These are phyloP conservation scores for Ranitomeya imitator DNA, from an alignment of 2,113 vertebrate species.

Conservation along the genomic window DNA sequence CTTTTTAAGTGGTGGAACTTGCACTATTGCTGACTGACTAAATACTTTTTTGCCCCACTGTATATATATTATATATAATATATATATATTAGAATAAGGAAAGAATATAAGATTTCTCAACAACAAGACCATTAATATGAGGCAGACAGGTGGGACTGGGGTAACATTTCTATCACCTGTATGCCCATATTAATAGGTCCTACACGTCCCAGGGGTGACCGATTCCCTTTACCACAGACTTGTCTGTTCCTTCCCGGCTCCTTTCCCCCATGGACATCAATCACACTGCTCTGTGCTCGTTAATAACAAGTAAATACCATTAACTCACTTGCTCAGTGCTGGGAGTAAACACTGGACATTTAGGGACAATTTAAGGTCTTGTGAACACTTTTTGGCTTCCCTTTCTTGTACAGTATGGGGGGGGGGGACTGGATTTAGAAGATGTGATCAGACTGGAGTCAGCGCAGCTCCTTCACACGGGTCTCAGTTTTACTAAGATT, in stretches of 20 bases:
- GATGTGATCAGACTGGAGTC: background rate
- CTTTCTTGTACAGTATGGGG: background rate
- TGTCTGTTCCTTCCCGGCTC: conserved; percentile 23
- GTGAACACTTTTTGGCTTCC: background rate
- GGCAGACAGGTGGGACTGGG: too few species aligned
- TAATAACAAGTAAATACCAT: conserved; percentile 38
- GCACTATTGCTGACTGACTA: too few species aligned
- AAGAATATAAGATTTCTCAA: too few species aligned
- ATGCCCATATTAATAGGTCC: too few species aligned
- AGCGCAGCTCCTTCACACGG: conserved; percentile 14
- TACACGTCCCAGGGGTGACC: background rate
- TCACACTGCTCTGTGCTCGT: conserved; percentile 2
- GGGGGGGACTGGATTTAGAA: background rate
- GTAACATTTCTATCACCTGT: too few species aligned
- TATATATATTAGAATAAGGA: too few species aligned
- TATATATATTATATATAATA: too few species aligned
- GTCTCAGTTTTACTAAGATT: conserved; percentile 22
- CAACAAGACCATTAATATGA: too few species aligned
- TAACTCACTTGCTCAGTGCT: background rate
- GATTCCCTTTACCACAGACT: background rate
- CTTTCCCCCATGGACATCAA: background rate
- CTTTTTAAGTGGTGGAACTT: too few species aligned
- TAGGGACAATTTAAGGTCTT: background rate
- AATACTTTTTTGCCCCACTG: too few species aligned
- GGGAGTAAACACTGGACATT: background rate